phyloP scores from a whole-genome alignment of 2,113 vertebrate species.

The Pseudonaja textilis region DNA sequence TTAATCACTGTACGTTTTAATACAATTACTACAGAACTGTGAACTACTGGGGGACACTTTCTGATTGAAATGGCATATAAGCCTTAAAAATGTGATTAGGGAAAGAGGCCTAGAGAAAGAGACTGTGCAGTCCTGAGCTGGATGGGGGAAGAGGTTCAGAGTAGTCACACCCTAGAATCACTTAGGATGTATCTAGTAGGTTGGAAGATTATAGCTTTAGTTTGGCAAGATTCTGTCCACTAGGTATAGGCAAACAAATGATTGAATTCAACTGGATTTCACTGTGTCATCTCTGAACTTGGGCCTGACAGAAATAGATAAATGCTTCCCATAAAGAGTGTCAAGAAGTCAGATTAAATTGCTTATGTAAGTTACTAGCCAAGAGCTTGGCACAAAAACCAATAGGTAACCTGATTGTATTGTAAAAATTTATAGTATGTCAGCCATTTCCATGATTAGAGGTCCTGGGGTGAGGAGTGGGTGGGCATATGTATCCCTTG shows the following conservation, averaged over 20 bases:
- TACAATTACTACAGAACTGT: not conserved
- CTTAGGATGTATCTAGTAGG: not conserved
- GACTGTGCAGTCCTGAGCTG: not conserved
- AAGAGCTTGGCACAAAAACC: not conserved
- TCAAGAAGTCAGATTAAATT: not conserved
- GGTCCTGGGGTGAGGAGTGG: not conserved
- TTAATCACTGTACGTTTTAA: not conserved
- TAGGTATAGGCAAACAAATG: not conserved
- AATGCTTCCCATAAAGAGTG: not conserved
- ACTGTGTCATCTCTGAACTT: not conserved
- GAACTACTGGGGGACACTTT: not conserved
- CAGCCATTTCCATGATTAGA: not conserved
- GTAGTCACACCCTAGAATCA: not conserved
- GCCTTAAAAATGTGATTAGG: not conserved
- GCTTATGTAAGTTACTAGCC: not conserved
- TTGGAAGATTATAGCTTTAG: not conserved
- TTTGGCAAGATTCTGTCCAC: not conserved
- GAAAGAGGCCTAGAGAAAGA: not conserved
- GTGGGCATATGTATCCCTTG: not conserved
- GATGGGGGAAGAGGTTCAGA: not conserved
- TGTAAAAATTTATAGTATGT: not conserved
- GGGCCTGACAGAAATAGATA: not conserved
- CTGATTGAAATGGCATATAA: not conserved
- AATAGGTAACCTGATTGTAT: not conserved
- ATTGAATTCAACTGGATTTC: not conserved